Evolutionary conservation across 2,797 vertebrate species (phyloP), one percentile per base, ranked within the genome.

Genomic region (Galago senegalensis): DNA sequence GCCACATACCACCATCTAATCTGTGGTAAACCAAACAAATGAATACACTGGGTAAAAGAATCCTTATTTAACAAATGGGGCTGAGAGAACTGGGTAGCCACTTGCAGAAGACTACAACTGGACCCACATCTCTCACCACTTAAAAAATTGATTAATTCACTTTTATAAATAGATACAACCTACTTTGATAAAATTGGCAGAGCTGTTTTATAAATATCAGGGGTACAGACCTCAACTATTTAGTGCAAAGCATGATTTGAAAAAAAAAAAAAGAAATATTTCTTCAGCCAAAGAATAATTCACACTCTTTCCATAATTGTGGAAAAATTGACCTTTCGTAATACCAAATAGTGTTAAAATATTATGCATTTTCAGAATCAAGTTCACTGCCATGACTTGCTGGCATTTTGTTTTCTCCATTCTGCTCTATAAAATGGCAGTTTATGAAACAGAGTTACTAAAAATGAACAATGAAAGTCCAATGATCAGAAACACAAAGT

Each of bases 281-380:
- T 77, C 34, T 79, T 6, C 5, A 53, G 37, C 49, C 46, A 9
- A 77, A 83, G 7, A n/a, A 84, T 77, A 80, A 89, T 31, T 49
- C 25, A 40, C 75, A 6, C 12, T 67, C 46, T 72, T 79, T 73
- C 46, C 5, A 29, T 65, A 67, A 82, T 4, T 23, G 34, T 18
- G 18, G 14, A 77, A 12, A 93, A 90, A 43, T 40, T 17, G 29
- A 56, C 6, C 12, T 77, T 3, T 43, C 60, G 9, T 93, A 3
- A 63, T 25, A 63, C 18, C 18, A 86, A 96, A 60, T 49, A n/a
- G 4, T 25, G 90, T 34, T 77, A 27, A 87, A 90, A 87, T 87
- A 70, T 49, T 75, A 46, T 4, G 86, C 40, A 81, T 72, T 72
- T 77, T 61, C 83, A 72, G 31, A 72, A 90, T 83, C 56, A 90